These are phyloP conservation scores for Cosmia trapezina DNA, from an alignment of 2,888 invertebrate species.

Conservation along the genomic window DNA sequence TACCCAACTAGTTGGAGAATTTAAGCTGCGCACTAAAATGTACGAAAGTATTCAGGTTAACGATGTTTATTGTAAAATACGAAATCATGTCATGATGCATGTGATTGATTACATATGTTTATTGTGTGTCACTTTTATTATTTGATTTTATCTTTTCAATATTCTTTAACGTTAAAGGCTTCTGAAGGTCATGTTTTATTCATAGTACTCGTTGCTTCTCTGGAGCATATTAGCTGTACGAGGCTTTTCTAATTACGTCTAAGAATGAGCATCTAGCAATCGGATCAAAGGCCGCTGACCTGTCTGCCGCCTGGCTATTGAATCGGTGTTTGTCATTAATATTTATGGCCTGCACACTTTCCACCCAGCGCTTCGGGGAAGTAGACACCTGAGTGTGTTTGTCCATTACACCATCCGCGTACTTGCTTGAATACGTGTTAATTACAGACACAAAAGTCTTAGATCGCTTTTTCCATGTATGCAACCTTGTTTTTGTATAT, in stretches of 20 bases:
- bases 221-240: slow-evolving; percentile 71
- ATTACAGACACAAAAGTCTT: slow-evolving; percentile 64
- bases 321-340: slow-evolving; percentile 88
- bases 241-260: slow-evolving; percentile 84
- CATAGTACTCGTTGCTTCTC: slow-evolving; percentile 72
- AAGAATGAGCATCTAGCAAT: slow-evolving; percentile 83
- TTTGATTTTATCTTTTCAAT: slow-evolving; percentile 37
- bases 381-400: slow-evolving; percentile 79
- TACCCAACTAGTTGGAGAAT: slow-evolving; percentile 62
- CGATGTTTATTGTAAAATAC: slow-evolving; percentile 74
- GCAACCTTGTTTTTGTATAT: slow-evolving; percentile 41
- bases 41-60: slow-evolving; percentile 76
- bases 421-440: slow-evolving; percentile 68
- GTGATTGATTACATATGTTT: slow-evolving; percentile 70
- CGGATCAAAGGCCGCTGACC: slow-evolving; percentile 86
- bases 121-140: slow-evolving; percentile 69
- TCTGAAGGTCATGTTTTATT: slow-evolving; percentile 74
- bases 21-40: slow-evolving; percentile 67
- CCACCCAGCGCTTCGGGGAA: slow-evolving; percentile 83
- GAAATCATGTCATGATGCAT: slow-evolving; percentile 59
- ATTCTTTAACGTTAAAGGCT: slow-evolving; percentile 52
- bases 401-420: slow-evolving; percentile 78
- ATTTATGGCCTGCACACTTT: slow-evolving; percentile 85
- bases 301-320: slow-evolving; percentile 81
- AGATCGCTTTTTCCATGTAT: slow-evolving; percentile 43